Conservation (phyloP, 2,113 vertebrate species). For the Verasper variegatus region DNA sequence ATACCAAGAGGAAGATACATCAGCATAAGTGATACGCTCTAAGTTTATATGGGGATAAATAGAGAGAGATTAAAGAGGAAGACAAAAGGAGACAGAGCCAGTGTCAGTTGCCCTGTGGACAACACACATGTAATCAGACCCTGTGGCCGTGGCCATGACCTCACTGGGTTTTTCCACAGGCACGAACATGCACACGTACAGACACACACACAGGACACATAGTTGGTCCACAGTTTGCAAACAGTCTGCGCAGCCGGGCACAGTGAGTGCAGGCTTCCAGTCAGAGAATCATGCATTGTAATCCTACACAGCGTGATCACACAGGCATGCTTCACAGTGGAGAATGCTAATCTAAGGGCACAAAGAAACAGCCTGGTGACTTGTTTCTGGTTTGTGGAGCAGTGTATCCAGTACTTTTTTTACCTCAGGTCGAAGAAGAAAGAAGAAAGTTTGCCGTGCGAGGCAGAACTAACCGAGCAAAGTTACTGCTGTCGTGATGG, state of each 20-base stretch:
- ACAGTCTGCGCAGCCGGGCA: slow-evolving; percentile 70
- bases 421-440: slow-evolving; percentile 41
- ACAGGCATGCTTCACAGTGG: slow-evolving; percentile 49
- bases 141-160: slow-evolving; percentile 75
- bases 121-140: slow-evolving; percentile 73
- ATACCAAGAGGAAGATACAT: not conserved
- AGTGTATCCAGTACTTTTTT: slow-evolving; percentile 43
- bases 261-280: slow-evolving; percentile 60
- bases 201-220: too few relatives aligned
- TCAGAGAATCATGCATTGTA: slow-evolving; percentile 73
- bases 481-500: not conserved
- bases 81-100: slow-evolving; percentile 48
- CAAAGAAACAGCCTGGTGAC: slow-evolving; percentile 49
- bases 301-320: slow-evolving; percentile 73
- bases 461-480: slow-evolving; percentile 20
- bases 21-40: slow-evolving; percentile 2
- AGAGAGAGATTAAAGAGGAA: slow-evolving; percentile 36
- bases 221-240: slow-evolving; percentile 3
- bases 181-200: slow-evolving; percentile 22
- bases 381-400: slow-evolving; percentile 46
- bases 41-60: not conserved
- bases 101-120: slow-evolving; percentile 66
- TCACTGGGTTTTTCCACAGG: slow-evolving; percentile 75
- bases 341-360: slow-evolving; percentile 68
- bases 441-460: slow-evolving; percentile 22